These are phyloP conservation scores for Ctenodactylus gundi DNA, from an alignment of 2,113 vertebrate genomes.

Conservation along the genomic window DNA sequence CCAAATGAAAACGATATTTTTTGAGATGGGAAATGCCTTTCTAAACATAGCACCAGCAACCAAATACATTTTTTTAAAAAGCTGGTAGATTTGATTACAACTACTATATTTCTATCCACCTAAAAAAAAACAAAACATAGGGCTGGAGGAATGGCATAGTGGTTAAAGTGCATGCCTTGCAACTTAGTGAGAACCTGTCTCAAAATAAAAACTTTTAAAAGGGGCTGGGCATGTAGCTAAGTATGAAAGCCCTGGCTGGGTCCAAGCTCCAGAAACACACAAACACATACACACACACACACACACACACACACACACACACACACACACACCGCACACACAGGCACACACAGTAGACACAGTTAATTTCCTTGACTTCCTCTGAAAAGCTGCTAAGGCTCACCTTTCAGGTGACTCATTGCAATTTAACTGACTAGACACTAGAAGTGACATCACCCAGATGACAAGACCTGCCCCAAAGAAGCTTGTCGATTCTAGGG, in stretches of 20 bases:
- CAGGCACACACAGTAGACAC: no score
- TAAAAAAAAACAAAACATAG: slow-evolving; percentile 28
- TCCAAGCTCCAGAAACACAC: no score
- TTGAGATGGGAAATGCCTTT: background rate
- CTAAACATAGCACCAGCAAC: background rate
- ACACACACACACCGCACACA: no score
- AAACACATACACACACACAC: no score
- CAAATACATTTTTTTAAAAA: slow-evolving; percentile 17
- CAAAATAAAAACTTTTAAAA: no score
- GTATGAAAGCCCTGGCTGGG: no score
- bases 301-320: no score
- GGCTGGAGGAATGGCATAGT: no score
- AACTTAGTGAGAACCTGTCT: no score
- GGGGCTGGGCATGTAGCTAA: no score
- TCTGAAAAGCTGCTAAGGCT: background rate
- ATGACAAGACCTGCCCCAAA: background rate
- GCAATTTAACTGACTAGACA: background rate
- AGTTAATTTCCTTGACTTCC: background rate
- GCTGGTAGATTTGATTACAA: background rate
- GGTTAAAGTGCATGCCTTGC: no score
- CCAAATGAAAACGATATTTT: background rate
- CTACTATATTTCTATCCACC: background rate
- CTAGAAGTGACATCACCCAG: background rate
- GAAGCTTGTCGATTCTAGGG: background rate
- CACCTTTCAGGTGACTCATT: background rate